Base-by-base conservation (phyloP, 2,888 invertebrate genomes). In the Caradrina clavipalpis region DNA sequence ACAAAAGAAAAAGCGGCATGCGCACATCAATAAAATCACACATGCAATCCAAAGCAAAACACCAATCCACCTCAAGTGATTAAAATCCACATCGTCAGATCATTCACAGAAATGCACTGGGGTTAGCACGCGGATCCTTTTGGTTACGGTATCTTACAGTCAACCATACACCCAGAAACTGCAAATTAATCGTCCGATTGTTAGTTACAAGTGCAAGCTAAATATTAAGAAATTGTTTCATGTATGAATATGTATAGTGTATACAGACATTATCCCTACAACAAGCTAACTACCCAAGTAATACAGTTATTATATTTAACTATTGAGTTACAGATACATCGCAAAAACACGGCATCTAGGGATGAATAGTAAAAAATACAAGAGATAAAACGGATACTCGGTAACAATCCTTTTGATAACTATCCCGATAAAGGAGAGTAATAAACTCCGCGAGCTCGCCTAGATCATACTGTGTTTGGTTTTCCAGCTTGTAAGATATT, bases 151-250 rank as follows among this genome's bases (percentile, higher is more conserved):
- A 99, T 90, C 99, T 98, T 93, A 99, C 98, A 89, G 99, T 99
- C 97, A 99, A 97, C 98, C 98, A 98, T 82, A 99, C 98, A 96
- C 99, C 99, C 96, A 99, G 97, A 96, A 99, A 99, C 99, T 99
- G 98, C 81, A 95, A 95, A 92, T 89, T 88, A 94, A 92, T 91
- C 83, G 87, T 78, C 89, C 80, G 86, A 86, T 82, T 89, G 92
- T 94, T 95, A 94, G 92, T 93, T 90, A 94, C 93, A 91, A 87
- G 82, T 82, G 85, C 87, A 86, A 82, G 79, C 69, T 17, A 58
- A 61, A 49, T 59, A 51, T 57, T 49, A 19, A 60, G 3, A 54
- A 60, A 69, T 57, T 54, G 53, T 76, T 60, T 51, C 19, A 76
- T 39, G 1, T 68, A 54, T 58, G n/a, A 53, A 19, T 17, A 51